Evolutionary conservation across 2,888 invertebrate genomes (phyloP).

Genomic region (Notocelia uddmanniana): DNA sequence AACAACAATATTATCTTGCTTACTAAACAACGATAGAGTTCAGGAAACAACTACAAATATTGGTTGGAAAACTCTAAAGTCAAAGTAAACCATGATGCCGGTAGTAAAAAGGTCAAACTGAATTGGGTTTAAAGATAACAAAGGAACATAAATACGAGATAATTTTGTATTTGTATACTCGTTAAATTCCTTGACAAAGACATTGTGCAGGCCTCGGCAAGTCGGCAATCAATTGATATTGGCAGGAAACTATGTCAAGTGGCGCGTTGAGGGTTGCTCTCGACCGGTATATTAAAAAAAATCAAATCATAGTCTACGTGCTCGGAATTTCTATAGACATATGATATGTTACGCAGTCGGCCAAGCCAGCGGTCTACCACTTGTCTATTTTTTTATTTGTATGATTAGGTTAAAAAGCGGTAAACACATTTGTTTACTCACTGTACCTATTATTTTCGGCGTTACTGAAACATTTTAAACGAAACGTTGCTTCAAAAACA

Average conservation of each 20-base stretch:
- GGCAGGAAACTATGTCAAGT: constrained; percentile 68
- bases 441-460: background rate
- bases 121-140: constrained; percentile 57
- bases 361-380: too few relatives aligned
- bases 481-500: background rate
- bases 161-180: constrained; percentile 48
- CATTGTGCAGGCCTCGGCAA: constrained; percentile 60
- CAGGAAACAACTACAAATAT: constrained; percentile 17
- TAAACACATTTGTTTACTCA: too few relatives aligned
- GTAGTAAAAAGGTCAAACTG: constrained; percentile 51
- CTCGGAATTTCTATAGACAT: background rate
- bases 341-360: background rate
- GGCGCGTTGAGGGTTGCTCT: constrained; percentile 48
- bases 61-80: constrained; percentile 14
- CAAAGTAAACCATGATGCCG: constrained; percentile 43
- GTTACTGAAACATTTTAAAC: background rate
- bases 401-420: too few relatives aligned
- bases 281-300: constrained; percentile 37
- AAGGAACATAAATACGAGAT: constrained; percentile 47
- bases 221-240: constrained; percentile 53
- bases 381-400: too few relatives aligned
- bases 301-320: constrained; percentile 30
- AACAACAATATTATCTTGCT: background rate
- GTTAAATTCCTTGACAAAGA: constrained; percentile 64
- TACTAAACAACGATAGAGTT: background rate